Base-by-base conservation (phyloP, 2,888 invertebrate species). In the Pachydiplax longipennis region DNA sequence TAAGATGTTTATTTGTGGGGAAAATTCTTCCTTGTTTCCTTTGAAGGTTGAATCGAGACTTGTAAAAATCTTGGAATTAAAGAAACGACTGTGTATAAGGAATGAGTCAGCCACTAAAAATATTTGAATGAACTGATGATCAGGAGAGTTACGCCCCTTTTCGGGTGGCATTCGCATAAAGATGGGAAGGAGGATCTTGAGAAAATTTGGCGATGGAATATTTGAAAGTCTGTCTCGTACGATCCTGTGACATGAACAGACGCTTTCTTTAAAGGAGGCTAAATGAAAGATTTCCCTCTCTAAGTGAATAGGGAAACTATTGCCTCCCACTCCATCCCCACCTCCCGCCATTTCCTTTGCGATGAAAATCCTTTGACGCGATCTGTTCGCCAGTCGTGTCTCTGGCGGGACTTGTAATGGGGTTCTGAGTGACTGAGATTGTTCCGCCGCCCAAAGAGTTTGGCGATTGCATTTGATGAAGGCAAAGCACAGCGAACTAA, bases 371-470 rank as follows among this genome's bases (percentile, higher is more conserved):
- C 83, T 83, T 83, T 83, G 83, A 83, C 83, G 83, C 83, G 12
- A 58, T 83, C 58, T 58, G 53, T 58, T 31, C 31, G 58, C 58
- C 35, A 58, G 83, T 58, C 58, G 83, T 83, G 83, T 83, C 58
- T 22, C 58, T 83, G 83, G 83, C 83, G 83, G 83, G 58, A 83
- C 58, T 83, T 35, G 58, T 83, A 83, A 83, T 83, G 83, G 83
- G 58, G 58, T 18, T 31, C 82, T 35, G 35, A 48, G 35, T 58
- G 53, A 25, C 83, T 31, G 58, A 83, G 87, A 87, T 61, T 87
- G 61, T 87, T 87, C 35, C 35, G 61, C 37, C 87, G n/a, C 58
- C 87, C 58, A 58, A 87, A 61, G 83, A 35, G 83, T 58, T 35
- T 35, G 83, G 58, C n/a, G 87, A 37, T 37, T 37, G 61, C 61